Base-by-base conservation (phyloP, 2,113 vertebrate species). In the Furnarius figulus region DNA sequence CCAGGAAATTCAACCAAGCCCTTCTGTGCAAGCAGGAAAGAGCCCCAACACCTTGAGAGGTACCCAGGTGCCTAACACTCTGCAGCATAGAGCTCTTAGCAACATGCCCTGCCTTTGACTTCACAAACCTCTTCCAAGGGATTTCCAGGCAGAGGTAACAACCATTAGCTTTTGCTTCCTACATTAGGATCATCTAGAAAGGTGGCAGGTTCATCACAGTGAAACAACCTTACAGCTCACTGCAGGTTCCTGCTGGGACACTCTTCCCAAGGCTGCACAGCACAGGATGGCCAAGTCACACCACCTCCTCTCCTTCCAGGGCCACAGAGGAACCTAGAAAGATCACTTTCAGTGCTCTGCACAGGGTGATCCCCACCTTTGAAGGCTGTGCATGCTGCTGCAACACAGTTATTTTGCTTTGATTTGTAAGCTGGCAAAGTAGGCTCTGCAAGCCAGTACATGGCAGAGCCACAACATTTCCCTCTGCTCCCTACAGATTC, bases 1-100 rank as follows among this genome's bases (percentile, higher is more conserved):
- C 25, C 56, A 59, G 44, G n/a, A 77, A 88, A 44, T 19, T 12
- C 50, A 47, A 6, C 40, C 11, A 9, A 55, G 39, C 40, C 21
- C 14, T 8, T 28, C 44, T n/a, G 25, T 3, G 1, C 2, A 13
- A 52, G 35, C 58, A 53, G n/a, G 31, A 77, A 28, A 35, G 31
- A 83, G 35, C 9, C 15, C n/a, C 56, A 62, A 8, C 1, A 1
- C 73, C 33, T 44, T 1, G 0, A 3, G 19, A 89, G 9, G 7
- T 15, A 18, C 6, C 21, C 24, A 20, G 44, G 24, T 70, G 16
- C 42, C 33, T 0, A 1, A 3, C 2, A 7, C 14, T 13, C 27
- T 47, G 25, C 58, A 44, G 31, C 30, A 37, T 24, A 12, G 28
- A 58, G 33, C 28, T 87, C 44, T 46, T 24, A 2, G 6, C 33